phyloP scores from a whole-genome alignment of 2,888 invertebrate species.

The Cyrtodaria siliqua region DNA sequence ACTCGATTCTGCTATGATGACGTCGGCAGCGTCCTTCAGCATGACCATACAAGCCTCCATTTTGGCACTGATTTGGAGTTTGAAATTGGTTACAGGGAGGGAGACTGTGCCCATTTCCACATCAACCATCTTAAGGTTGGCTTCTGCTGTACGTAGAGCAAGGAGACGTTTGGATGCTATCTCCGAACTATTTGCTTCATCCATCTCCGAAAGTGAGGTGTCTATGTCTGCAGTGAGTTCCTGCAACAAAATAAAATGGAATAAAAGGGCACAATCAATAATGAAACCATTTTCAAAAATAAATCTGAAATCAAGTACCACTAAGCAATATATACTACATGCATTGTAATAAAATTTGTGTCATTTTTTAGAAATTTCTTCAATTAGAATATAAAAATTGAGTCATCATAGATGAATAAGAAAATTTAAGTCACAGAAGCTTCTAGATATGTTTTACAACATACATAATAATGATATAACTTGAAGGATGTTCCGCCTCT shows the following conservation, averaged over 20 bases:
- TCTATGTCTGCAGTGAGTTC: slow-evolving; percentile 57
- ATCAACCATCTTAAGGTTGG: slow-evolving; percentile 63
- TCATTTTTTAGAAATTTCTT: too few species aligned
- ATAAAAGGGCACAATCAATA: too few species aligned
- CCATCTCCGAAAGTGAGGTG: slow-evolving; percentile 54
- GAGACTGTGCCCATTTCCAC: slow-evolving; percentile 58
- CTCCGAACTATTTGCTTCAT: slow-evolving; percentile 49
- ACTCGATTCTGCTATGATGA: slow-evolving; percentile 45
- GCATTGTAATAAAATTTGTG: too few species aligned
- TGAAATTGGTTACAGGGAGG: slow-evolving; percentile 54
- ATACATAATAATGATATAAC: too few species aligned
- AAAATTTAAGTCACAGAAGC: too few species aligned
- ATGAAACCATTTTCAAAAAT: too few species aligned
- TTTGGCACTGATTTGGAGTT: slow-evolving; percentile 59
- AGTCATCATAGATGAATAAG: too few species aligned
- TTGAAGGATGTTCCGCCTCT: too few species aligned
- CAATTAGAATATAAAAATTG: too few species aligned
- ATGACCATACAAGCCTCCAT: slow-evolving; percentile 63
- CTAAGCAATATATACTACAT: too few species aligned
- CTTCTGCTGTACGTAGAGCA: slow-evolving; percentile 56
- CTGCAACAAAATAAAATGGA: slow-evolving; percentile 18
- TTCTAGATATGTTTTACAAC: too few species aligned
- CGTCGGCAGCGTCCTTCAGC: slow-evolving; percentile 59
- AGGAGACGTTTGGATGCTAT: slow-evolving; percentile 57
- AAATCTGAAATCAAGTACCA: too few species aligned